Conservation (phyloP, 1,140 invertebrate species). For the Dinoponera quadriceps region DNA sequence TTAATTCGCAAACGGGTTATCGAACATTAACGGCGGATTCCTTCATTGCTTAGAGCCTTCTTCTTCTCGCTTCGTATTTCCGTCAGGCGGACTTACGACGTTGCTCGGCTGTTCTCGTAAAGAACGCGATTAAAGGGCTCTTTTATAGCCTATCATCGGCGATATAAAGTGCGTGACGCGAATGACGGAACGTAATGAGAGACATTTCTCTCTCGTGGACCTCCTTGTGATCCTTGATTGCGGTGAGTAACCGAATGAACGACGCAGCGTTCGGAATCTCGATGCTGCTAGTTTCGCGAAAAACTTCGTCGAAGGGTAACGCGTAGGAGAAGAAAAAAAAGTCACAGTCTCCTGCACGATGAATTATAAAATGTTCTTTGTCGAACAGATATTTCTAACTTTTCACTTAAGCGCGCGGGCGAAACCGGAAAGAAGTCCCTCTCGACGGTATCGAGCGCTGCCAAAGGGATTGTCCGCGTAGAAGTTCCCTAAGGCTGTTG, state of each 20-base stretch:
- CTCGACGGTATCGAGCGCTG: conserved; percentile 29
- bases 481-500: conserved; percentile 42
- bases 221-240: too few species aligned
- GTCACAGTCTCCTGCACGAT: conserved; percentile 34
- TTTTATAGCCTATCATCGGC: not conserved
- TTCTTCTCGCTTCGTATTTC: too few species aligned
- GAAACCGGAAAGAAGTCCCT: conserved; percentile 23
- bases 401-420: conserved; percentile 54
- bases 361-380: conserved; percentile 44
- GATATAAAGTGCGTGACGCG: not conserved
- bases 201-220: not conserved
- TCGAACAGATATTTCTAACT: conserved; percentile 53
- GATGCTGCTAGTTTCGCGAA: conserved; percentile 3
- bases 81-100: too few species aligned
- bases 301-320: not conserved
- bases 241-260: not conserved
- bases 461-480: conserved; percentile 54
- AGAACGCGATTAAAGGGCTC: not conserved
- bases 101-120: not conserved
- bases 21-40: too few species aligned
- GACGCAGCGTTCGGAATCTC: not conserved
- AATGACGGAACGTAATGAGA: not conserved
- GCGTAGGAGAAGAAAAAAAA: conserved; percentile 5
- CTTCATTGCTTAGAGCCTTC: too few species aligned
- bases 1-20: too few species aligned